A percentile compares a stretch with the other conserved stretches of the same genome.
Conservation (phyloP, 2,113 vertebrate genomes). For the Cyphomyrus plagiostoma region DNA sequence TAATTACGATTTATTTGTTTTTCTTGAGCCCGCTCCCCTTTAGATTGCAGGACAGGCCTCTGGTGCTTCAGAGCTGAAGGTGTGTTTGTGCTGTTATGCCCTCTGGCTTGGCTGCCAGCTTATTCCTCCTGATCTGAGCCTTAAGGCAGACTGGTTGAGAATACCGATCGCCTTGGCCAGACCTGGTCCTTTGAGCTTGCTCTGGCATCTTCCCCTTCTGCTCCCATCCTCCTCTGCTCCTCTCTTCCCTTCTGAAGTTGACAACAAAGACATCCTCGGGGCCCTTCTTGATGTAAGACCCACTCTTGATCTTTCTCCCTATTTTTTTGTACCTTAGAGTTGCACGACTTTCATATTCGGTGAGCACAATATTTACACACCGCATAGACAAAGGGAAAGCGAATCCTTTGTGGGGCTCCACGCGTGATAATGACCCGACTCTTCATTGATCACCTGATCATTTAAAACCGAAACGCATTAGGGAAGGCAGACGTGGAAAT, state of each 20-base stretch:
- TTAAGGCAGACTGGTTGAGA: conserved; percentile 99
- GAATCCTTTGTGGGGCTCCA: conserved; percentile 71
- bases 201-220: conserved; percentile 99
- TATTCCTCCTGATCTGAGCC: conserved; percentile 99
- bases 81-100: conserved; percentile 99
- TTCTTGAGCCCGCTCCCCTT: conserved; percentile 46
- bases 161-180: conserved; percentile 99
- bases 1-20: conserved; percentile 80
- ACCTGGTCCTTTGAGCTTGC: conserved; percentile 99
- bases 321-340: conserved; percentile 97
- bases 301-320: conserved; percentile 96
- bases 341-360: conserved; percentile 98
- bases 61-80: conserved; percentile 83
- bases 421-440: conserved; percentile 54
- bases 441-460: conserved; percentile 39
- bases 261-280: conserved; percentile 99
- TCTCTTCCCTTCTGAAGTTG: conserved; percentile 99
- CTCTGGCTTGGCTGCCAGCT: conserved; percentile 99
- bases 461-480: conserved; percentile 31
- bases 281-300: conserved; percentile 99
- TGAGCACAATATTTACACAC: conserved; percentile 99
- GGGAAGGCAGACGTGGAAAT: neutral
- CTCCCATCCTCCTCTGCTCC: conserved; percentile 99
- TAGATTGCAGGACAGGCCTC: conserved; percentile 78
- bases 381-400: conserved; percentile 91